A percentile compares a stretch with the other conserved stretches of the same genome.
Conservation (phyloP, 2,113 vertebrate genomes). For the Cyprichromis sp. region DNA sequence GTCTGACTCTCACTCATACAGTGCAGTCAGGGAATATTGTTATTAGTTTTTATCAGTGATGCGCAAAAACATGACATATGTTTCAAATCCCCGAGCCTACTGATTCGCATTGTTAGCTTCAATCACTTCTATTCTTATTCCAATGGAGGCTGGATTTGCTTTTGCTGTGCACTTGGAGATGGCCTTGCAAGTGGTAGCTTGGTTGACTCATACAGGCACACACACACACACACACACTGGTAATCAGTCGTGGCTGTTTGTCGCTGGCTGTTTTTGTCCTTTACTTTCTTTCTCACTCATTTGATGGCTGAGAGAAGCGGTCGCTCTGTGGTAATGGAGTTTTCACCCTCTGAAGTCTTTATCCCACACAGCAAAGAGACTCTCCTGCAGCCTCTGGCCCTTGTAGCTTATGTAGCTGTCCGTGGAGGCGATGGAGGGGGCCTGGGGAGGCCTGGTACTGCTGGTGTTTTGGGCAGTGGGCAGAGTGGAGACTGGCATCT, state of each 20-base stretch:
- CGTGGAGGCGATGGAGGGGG: constrained; percentile 74
- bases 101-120: constrained; percentile 49
- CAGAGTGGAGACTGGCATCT: constrained; percentile 83
- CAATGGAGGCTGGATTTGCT: background rate
- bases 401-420: constrained; percentile 69
- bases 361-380: constrained; percentile 85
- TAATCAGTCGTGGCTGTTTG: constrained; percentile 16
- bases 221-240: background rate
- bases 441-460: constrained; percentile 75
- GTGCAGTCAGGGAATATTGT: constrained; percentile 50
- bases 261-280: constrained; percentile 21
- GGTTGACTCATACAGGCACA: background rate
- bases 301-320: constrained; percentile 13
- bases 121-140: constrained; percentile 48
- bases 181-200: constrained; percentile 1
- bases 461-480: constrained; percentile 73
- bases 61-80: constrained; percentile 58
- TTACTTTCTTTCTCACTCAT: constrained; percentile 1
- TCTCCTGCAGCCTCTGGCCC: constrained; percentile 80
- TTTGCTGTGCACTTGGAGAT: background rate
- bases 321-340: constrained; percentile 72
- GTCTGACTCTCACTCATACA: constrained; percentile 47
- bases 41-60: constrained; percentile 58
- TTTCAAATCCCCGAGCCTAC: constrained; percentile 34
- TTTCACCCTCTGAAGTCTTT: constrained; percentile 87